Evolutionary conservation across 2,888 invertebrate species (phyloP), one percentile per base, ranked within the genome.

Genomic region (Aporophyla lueneburgensis): DNA sequence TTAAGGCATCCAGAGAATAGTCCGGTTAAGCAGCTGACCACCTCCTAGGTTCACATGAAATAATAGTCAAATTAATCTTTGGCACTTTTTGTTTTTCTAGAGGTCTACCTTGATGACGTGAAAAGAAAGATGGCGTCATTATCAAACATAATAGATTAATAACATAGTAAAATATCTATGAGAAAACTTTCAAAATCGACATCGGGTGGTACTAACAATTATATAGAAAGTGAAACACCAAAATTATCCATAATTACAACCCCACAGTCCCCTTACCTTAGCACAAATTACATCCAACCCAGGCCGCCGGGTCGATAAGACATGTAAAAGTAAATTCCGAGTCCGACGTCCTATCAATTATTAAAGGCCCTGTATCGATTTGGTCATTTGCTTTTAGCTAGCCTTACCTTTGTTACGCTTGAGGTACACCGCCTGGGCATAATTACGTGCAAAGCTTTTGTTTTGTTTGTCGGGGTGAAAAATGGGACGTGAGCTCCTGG

Each of bases 341-440:
- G 63, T 68, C 70, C 74, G 69, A 62, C 78, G 81, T 78, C 54
- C 71, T 73, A 88, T 89, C 81, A 88, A 91, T 90, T 91, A 91
- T 91, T 91, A 84, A 91, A 81, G 91, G 86, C 86, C 84, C 84
- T 83, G 86, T 95, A 96, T 96, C 93, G 96, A 96, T 96, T 94
- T 92, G 93, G 93, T 93, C 92, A 93, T 94, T 95, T 94, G 92
- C 93, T 93, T 94, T 92, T 90, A 85, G 76, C 91, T 90, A 91
- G 91, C 92, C 91, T 92, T 93, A 91, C 91, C 89, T 86, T 89
- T 87, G 75, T 79, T 90, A 88, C 74, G 90, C 66, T 81, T 67
- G 80, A 67, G 88, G 51, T 80, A 89, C 87, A 94, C 83, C 78
- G 74, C 69, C 88, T 46, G 67, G 40, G 43, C 49, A 69, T 75